Percentiles rank a stretch among this genome's conserved stretches.
These are phyloP conservation scores for Eupeodes luniger DNA, from an alignment of 2,888 invertebrate species.

Conservation along the genomic window DNA sequence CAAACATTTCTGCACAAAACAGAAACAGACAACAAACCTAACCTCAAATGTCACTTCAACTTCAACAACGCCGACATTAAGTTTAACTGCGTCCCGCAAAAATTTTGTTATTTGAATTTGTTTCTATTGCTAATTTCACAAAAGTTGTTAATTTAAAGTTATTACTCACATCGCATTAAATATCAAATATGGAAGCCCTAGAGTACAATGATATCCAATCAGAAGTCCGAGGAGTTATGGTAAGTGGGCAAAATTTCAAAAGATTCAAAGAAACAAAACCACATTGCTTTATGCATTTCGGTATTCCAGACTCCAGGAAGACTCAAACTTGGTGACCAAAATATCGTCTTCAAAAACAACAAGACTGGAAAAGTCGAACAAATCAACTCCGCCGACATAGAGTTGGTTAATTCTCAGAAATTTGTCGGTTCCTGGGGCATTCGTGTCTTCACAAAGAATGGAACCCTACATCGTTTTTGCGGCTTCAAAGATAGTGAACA, in stretches of 20 bases:
- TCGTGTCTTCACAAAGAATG: constrained; percentile 94
- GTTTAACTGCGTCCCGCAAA: background rate
- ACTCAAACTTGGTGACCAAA: constrained; percentile 95
- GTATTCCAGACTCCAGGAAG: constrained; percentile 92
- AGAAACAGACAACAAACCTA: background rate
- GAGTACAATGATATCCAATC: constrained; percentile 94
- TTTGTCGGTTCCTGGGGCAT: constrained; percentile 96
- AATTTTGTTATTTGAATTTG: constrained; percentile 11
- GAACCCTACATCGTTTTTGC: constrained; percentile 94
- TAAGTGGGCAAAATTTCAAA: constrained; percentile 84
- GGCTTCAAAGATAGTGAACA: constrained; percentile 97
- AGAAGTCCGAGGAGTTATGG: constrained; percentile 94
- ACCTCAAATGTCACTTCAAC: background rate
- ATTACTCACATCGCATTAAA: background rate
- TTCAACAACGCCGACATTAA: background rate
- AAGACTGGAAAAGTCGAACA: constrained; percentile 99
- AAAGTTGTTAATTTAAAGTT: background rate
- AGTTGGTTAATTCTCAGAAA: constrained; percentile 95
- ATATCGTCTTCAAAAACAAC: constrained; percentile 96
- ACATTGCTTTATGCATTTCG: background rate
- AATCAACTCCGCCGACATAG: constrained; percentile 92
- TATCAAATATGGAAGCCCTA: constrained; percentile 89
- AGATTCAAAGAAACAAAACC: background rate
- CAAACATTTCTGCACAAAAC: constrained; percentile 20
- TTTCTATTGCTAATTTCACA: background rate